These are phyloP conservation scores for Microcebus lehilahytsara DNA, from an alignment of 2,113 vertebrate species.

Conservation along the genomic window DNA sequence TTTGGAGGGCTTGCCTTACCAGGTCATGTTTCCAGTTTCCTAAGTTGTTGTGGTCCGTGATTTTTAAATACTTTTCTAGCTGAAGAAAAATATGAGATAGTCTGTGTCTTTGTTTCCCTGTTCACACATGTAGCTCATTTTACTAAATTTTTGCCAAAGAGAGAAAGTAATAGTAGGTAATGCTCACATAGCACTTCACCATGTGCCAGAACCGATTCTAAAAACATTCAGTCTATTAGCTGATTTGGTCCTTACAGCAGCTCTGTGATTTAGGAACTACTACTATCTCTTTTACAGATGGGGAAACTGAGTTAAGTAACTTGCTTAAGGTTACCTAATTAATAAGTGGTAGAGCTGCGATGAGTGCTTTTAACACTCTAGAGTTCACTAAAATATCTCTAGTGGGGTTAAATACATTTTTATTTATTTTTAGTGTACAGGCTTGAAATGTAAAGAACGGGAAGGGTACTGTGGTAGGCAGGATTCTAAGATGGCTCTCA, in stretches of 20 bases:
- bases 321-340: neutral
- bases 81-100: neutral
- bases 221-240: neutral
- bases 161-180: neutral
- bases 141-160: neutral
- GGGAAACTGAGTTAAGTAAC: neutral
- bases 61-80: neutral
- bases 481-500: neutral
- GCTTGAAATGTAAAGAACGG: neutral
- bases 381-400: neutral
- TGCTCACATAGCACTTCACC: neutral
- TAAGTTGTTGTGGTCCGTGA: neutral
- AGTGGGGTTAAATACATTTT: neutral
- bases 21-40: neutral
- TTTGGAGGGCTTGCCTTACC: too few species aligned
- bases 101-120: neutral
- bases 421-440: neutral
- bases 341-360: neutral
- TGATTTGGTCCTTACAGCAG: neutral
- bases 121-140: neutral
- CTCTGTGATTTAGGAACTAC: neutral
- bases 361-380: neutral
- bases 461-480: neutral
- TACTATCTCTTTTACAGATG: neutral
- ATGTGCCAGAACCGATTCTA: neutral